phyloP scores from a whole-genome alignment of 2,797 vertebrate genomes.

The Phylloscopus collybita region DNA sequence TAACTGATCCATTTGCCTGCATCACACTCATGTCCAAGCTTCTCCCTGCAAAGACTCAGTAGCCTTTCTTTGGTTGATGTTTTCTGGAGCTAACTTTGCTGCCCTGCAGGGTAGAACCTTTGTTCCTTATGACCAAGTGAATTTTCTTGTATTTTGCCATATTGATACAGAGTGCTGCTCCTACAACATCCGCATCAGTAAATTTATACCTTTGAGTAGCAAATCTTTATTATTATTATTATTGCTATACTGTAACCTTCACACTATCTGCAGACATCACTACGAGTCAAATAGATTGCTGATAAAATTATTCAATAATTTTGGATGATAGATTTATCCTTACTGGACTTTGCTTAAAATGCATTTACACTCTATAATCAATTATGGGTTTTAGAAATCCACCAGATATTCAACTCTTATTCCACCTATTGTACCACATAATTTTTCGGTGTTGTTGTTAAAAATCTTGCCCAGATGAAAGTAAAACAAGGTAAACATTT shows the following conservation, averaged over 20 bases:
- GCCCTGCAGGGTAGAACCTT: neutral
- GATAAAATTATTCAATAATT: neutral
- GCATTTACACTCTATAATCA: neutral
- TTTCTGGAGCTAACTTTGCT: neutral
- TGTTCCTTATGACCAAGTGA: neutral
- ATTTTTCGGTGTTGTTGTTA: neutral
- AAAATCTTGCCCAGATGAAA: neutral
- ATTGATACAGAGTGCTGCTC: neutral
- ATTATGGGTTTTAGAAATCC: neutral
- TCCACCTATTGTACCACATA: fast-evolving
- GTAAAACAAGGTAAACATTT: neutral
- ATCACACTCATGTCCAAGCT: neutral
- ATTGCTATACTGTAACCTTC: neutral
- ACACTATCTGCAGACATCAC: neutral
- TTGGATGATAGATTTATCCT: neutral
- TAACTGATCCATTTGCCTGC: neutral
- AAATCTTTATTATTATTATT: neutral
- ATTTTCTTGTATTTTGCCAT: neutral
- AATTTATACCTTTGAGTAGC: neutral
- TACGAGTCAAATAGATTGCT: neutral
- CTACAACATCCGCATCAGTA: neutral
- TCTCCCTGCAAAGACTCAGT: neutral
- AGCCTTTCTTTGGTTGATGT: neutral
- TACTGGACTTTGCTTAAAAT: neutral
- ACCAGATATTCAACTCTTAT: neutral